These are phyloP conservation scores for Salmo trutta DNA, from an alignment of 2,797 vertebrate genomes.

Conservation along the genomic window DNA sequence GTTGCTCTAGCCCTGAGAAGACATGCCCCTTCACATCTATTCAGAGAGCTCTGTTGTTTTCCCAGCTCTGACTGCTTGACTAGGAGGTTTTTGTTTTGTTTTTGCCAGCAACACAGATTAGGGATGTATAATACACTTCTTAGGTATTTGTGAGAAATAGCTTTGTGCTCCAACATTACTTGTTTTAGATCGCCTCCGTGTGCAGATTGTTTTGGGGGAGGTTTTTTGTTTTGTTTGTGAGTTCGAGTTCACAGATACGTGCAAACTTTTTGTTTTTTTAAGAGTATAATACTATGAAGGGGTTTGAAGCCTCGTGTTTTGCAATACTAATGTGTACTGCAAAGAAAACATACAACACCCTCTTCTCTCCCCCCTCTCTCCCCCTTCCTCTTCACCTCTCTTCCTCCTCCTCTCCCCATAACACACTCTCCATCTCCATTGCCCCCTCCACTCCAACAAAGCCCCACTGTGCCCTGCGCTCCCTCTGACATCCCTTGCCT, in stretches of 20 bases:
- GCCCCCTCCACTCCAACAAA: neutral
- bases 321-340: neutral
- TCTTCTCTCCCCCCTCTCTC: neutral
- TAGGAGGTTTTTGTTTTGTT: neutral
- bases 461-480: constrained; percentile 11
- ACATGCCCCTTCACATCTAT: neutral
- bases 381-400: neutral
- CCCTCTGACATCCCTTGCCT: neutral
- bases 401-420: neutral
- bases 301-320: no score
- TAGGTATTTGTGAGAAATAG: constrained; percentile 26
- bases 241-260: neutral
- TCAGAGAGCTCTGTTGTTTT: neutral
- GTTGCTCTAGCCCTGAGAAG: constrained; percentile 11
- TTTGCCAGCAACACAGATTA: neutral
- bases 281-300: no score
- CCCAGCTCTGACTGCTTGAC: neutral
- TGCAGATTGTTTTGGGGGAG: neutral
- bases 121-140: constrained; percentile 14
- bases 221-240: neutral
- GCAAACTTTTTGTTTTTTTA: neutral
- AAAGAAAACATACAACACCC: neutral
- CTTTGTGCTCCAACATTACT: constrained; percentile 4
- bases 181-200: constrained; percentile 18
- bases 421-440: neutral